Conservation (phyloP, 1,140 invertebrate genomes). For the Aphaenogaster floridana region DNA sequence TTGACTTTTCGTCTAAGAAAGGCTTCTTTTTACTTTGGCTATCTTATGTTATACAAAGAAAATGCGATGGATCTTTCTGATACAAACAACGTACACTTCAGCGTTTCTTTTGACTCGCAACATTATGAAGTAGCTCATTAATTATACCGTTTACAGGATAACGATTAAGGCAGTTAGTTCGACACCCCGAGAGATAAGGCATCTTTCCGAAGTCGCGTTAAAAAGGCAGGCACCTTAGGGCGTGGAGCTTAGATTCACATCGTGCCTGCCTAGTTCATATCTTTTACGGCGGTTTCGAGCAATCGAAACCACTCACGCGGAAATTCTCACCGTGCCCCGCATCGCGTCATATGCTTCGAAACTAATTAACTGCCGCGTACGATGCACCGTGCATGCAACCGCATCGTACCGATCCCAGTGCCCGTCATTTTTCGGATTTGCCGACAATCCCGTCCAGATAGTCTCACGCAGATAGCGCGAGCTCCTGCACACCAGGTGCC, state of each 20-base stretch:
- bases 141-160: slow-evolving; percentile 47
- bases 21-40: slow-evolving; percentile 2
- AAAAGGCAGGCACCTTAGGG: neutral
- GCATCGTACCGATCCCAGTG: slow-evolving; percentile 55
- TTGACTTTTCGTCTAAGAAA: slow-evolving; percentile 20
- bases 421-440: slow-evolving; percentile 74
- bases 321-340: slow-evolving; percentile 45
- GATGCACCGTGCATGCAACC: neutral
- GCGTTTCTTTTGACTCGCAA: slow-evolving; percentile 35
- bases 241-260: neutral
- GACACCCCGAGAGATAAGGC: neutral
- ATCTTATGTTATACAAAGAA: slow-evolving; percentile 16
- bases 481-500: slow-evolving; percentile 68
- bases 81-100: slow-evolving; percentile 11
- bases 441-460: slow-evolving; percentile 71
- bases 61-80: slow-evolving; percentile 1
- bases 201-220: neutral
- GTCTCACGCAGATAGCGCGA: slow-evolving; percentile 70
- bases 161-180: slow-evolving; percentile 31
- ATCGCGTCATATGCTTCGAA: slow-evolving; percentile 1
- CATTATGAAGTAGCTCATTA: slow-evolving; percentile 53
- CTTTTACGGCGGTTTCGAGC: slow-evolving; percentile 3
- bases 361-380: slow-evolving; percentile 37
- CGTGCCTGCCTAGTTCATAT: neutral
- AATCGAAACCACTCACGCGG: slow-evolving; percentile 5